These are phyloP conservation scores for Pteropus rufus DNA, from an alignment of 2,797 vertebrate species.

Conservation along the genomic window DNA sequence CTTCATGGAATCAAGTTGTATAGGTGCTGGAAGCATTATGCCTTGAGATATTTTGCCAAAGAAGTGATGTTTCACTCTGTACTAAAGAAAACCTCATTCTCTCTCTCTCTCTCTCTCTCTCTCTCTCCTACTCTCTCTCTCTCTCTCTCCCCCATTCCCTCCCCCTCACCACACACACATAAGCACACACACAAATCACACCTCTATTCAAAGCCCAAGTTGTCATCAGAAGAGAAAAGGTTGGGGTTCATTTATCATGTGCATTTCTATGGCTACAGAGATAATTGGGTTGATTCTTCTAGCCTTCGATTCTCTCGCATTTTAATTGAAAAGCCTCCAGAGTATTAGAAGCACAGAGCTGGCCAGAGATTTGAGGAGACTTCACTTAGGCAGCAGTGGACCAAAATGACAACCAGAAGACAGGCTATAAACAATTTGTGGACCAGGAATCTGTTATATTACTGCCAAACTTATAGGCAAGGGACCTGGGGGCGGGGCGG, in stretches of 20 bases:
- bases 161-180: background rate
- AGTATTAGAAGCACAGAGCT: slow-evolving; percentile 45
- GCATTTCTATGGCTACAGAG: slow-evolving; percentile 63
- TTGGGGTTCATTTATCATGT: slow-evolving; percentile 53
- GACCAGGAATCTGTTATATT: background rate
- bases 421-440: background rate
- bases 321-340: slow-evolving; percentile 74
- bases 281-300: slow-evolving; percentile 68
- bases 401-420: background rate
- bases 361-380: slow-evolving; percentile 28
- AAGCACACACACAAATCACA: background rate
- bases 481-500: background rate
- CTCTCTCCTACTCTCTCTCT: background rate
- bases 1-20: background rate
- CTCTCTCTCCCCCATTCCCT: no score
- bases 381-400: background rate
- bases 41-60: slow-evolving; percentile 38
- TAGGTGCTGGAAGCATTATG: background rate
- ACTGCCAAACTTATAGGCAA: background rate
- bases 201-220: slow-evolving; percentile 27
- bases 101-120: background rate
- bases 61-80: background rate
- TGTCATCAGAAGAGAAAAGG: slow-evolving; percentile 57
- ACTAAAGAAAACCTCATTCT: slow-evolving; percentile 32
- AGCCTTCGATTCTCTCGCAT: slow-evolving; percentile 53